A percentile compares a stretch with the other conserved stretches of the same genome.
Conservation (phyloP, 2,888 invertebrate species). For the Acrobasis consociella region DNA sequence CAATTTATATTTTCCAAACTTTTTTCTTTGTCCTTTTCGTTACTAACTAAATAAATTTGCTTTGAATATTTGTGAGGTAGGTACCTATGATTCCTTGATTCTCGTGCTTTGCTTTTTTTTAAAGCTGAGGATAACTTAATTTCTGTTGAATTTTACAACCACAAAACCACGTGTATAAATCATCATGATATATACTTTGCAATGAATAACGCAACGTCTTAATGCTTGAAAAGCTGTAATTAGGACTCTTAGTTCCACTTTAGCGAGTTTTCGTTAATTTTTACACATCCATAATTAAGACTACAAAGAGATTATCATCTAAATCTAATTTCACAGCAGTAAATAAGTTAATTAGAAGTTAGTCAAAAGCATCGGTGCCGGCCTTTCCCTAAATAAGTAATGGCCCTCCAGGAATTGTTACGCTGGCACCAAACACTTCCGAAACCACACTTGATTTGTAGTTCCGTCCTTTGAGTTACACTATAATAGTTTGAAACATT, state of each 20-base stretch:
- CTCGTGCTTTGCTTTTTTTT: too few relatives aligned
- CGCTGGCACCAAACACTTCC: slow-evolving; percentile 64
- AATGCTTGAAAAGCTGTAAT: too few relatives aligned
- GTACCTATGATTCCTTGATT: too few relatives aligned
- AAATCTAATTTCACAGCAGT: slow-evolving; percentile 19
- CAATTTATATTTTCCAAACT: not conserved
- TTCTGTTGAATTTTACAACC: too few relatives aligned
- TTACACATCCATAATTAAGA: not conserved
- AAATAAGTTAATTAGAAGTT: slow-evolving; percentile 23
- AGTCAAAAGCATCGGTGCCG: slow-evolving; percentile 26
- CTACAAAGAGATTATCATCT: slow-evolving; percentile 13
- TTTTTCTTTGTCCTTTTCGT: not conserved
- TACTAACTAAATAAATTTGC: too few relatives aligned
- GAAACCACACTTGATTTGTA: slow-evolving; percentile 78
- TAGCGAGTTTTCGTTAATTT: not conserved
- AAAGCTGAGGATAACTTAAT: too few relatives aligned
- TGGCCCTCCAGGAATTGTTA: slow-evolving; percentile 64
- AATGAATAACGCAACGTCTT: too few relatives aligned
- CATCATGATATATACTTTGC: too few relatives aligned
- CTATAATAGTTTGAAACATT: slow-evolving; percentile 62
- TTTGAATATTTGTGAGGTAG: too few relatives aligned
- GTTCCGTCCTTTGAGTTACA: slow-evolving; percentile 71
- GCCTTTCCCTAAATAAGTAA: slow-evolving; percentile 59
- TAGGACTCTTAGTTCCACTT: not conserved
- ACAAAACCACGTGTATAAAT: too few relatives aligned